A percentile compares a stretch with the other conserved stretches of the same genome.
phyloP scores from a whole-genome alignment of 2,797 vertebrate genomes.

The Aldrovandia affinis region DNA sequence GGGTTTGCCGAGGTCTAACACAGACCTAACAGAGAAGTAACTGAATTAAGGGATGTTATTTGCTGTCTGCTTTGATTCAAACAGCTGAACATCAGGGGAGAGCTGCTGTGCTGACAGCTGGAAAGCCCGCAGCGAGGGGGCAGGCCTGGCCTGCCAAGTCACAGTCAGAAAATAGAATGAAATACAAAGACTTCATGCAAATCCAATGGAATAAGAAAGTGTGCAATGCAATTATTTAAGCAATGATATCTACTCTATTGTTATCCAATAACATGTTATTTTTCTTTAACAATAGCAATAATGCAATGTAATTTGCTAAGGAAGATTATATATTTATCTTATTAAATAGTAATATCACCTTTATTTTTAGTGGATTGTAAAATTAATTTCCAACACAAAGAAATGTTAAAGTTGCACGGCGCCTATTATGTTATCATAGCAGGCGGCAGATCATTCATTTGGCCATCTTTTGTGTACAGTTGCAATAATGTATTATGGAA shows the following conservation, averaged over 20 bases:
- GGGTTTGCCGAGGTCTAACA: background rate
- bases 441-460: no score
- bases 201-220: background rate
- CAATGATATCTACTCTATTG: background rate
- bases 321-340: no score
- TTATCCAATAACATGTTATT: no score
- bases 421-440: no score
- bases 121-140: constrained; percentile 26
- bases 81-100: constrained; percentile 23
- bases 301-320: no score
- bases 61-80: constrained; percentile 33
- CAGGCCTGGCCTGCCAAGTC: constrained; percentile 10
- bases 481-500: no score
- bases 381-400: no score
- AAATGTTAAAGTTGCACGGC: no score
- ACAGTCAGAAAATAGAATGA: constrained; percentile 12
- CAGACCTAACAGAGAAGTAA: background rate
- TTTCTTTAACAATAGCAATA: no score
- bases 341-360: no score
- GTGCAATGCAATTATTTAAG: background rate
- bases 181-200: background rate
- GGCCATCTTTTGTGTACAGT: no score
- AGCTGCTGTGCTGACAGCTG: constrained; percentile 35
- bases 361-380: no score
- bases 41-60: background rate